phyloP scores from a whole-genome alignment of 2,888 invertebrate species.

The Nomada lathburiana region DNA sequence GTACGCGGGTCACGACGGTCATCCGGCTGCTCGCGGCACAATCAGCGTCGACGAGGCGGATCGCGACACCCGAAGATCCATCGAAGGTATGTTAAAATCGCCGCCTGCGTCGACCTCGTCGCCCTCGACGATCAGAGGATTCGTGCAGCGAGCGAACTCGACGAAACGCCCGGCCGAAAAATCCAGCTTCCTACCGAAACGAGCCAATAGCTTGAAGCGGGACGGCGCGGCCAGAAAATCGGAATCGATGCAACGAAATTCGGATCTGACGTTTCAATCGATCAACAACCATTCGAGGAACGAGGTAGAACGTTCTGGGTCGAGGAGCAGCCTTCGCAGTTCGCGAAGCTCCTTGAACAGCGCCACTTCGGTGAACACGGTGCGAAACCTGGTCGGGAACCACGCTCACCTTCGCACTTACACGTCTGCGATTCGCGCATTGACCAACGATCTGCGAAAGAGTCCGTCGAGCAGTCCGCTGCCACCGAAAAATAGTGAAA shows the following conservation, averaged over 20 bases:
- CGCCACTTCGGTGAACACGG: constrained; percentile 91
- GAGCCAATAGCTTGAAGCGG: constrained; percentile 74
- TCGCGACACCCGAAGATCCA: not conserved
- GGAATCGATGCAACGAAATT: constrained; percentile 15
- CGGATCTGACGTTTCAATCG: constrained; percentile 28
- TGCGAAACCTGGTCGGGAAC: constrained; percentile 88
- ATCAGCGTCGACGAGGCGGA: not conserved
- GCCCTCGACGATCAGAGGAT: constrained; percentile 19
- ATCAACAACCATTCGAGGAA: constrained; percentile 75
- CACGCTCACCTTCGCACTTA: constrained; percentile 85
- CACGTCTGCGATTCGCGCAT: constrained; percentile 85
- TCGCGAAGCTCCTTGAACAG: constrained; percentile 94
- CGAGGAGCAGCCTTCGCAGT: constrained; percentile 92
- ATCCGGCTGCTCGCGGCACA: not conserved
- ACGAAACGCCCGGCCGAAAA: constrained; percentile 66
- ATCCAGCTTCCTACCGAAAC: constrained; percentile 80
- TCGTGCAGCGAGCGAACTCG: constrained; percentile 55
- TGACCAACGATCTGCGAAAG: constrained; percentile 83
- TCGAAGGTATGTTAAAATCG: constrained; percentile 25
- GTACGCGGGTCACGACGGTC: constrained; percentile 21
- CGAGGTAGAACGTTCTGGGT: constrained; percentile 91
- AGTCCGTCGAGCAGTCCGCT: constrained; percentile 63
- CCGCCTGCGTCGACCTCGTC: constrained; percentile 16
- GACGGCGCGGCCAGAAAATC: constrained; percentile 58
- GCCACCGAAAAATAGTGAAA: constrained; percentile 73